Evolutionary conservation across 2,113 vertebrate species (phyloP), one percentile per base, ranked within the genome.

Genomic region (Agapornis roseicollis): DNA sequence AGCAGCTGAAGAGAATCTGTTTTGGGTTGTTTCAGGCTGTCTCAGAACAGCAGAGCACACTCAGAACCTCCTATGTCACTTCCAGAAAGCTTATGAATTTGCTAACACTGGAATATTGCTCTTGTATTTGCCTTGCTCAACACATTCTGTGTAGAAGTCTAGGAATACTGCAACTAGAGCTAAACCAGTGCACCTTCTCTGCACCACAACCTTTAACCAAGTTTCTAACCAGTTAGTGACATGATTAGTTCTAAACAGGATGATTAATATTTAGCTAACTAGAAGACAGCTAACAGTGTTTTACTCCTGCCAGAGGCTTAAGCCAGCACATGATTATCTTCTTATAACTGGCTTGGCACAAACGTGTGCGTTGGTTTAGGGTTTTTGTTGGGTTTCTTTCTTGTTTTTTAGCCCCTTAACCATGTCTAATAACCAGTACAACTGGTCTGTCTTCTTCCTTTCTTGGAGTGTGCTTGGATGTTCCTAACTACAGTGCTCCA

Each of bases 251-350:
- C 94, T 71, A 61, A 90, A 80, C 82, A 72, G 73, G 82, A 65
- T 96, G 96, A 94, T 95, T 96, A 96, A 95, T 96, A 94, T 97
- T 95, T 96, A 90, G 88, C 94, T 87, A 93, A 92, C 90, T 90
- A 93, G 91, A 92, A 93, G 92, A 49, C 93, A 93, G 94, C 92
- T 97, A 96, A 97, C 96, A 96, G 93, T 93, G 85, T 33, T 93
- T 81, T 78, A 44, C 65, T 92, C 65, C 88, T 97, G 93, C 96
- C 93, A 96, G 93, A 96, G 96, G 96, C 94, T 95, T 86, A 86
- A 80, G 29, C 85, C 83, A 90, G 91, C 88, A 87, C 96, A 96
- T 84, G 91, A 94, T 96, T 92, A 93, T 94, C 85, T 96, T 56
- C 93, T 96, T 92, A 78, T 96, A 97, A 94, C 94, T 97, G 95